Evolutionary conservation across 2,797 vertebrate species (phyloP).

Genomic region (Manis javanica): DNA sequence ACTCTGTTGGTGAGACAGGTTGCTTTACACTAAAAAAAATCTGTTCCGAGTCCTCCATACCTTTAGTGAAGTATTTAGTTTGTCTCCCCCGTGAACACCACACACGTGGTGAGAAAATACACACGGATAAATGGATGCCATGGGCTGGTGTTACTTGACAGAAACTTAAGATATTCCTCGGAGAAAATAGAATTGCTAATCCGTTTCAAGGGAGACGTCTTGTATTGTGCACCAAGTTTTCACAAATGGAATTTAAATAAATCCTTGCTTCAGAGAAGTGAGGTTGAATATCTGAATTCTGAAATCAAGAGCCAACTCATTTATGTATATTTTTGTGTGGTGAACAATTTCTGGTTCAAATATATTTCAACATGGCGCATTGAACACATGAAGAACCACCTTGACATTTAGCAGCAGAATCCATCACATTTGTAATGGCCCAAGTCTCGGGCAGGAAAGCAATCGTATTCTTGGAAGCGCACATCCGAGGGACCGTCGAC

Average conservation of each 20-base stretch:
- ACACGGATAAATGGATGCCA: not conserved
- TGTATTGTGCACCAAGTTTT: not conserved
- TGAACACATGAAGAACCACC: fast-evolving
- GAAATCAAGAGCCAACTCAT: not conserved
- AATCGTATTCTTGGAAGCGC: not conserved
- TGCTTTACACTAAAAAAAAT: not conserved
- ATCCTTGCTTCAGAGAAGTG: not conserved
- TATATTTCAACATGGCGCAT: not conserved
- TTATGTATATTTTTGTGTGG: not conserved
- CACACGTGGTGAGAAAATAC: not conserved
- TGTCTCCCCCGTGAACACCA: not conserved
- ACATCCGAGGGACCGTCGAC: not conserved
- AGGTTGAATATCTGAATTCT: not conserved
- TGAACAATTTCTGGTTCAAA: not conserved
- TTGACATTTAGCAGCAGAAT: not conserved
- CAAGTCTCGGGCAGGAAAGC: not conserved
- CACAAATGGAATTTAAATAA: not conserved
- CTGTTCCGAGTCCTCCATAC: not conserved
- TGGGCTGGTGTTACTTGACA: not conserved
- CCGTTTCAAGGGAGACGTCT: not conserved
- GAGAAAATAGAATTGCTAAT: not conserved
- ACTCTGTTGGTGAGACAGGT: not conserved
- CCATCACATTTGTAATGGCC: not conserved
- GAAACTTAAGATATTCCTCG: constrained; percentile 11
- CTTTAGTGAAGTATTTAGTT: not conserved